These are phyloP conservation scores for Sarcophaga caerulescens DNA, from an alignment of 2,888 invertebrate species.

Conservation along the genomic window DNA sequence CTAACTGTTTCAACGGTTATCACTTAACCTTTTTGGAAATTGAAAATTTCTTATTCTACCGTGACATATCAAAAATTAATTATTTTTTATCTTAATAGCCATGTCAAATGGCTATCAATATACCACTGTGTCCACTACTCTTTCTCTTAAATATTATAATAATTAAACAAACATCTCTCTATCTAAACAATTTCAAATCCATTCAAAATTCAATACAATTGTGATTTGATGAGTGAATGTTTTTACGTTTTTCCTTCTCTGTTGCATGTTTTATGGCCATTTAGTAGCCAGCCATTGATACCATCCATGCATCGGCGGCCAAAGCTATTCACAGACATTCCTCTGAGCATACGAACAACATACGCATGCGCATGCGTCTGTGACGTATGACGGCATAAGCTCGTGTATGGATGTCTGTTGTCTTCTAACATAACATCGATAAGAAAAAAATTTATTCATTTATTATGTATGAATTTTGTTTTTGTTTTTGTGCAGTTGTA, in stretches of 20 bases:
- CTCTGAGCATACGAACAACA: not conserved
- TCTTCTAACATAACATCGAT: constrained; percentile 24
- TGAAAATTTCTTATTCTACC: too few species aligned
- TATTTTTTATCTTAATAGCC: too few species aligned
- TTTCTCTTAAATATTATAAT: not conserved
- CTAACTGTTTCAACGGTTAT: too few species aligned
- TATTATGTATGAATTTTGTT: constrained; percentile 37
- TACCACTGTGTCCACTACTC: too few species aligned
- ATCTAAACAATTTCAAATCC: constrained; percentile 22
- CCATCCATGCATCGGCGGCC: not conserved
- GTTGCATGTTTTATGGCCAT: constrained; percentile 64
- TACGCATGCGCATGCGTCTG: constrained; percentile 1
- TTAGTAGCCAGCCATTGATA: constrained; percentile 43
- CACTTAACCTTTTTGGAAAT: too few species aligned
- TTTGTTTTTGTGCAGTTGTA: constrained; percentile 23
- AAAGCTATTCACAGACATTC: not conserved
- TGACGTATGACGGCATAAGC: not conserved
- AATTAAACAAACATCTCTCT: constrained; percentile 24
- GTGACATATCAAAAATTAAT: too few species aligned
- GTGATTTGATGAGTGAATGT: constrained; percentile 28
- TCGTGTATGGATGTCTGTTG: not conserved
- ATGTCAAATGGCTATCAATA: too few species aligned
- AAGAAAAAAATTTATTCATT: constrained; percentile 32
- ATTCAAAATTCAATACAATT: constrained; percentile 13
- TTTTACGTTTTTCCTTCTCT: constrained; percentile 26